phyloP scores from a whole-genome alignment of 2,113 vertebrate genomes.

The Speoplatyrhinus poulsoni region DNA sequence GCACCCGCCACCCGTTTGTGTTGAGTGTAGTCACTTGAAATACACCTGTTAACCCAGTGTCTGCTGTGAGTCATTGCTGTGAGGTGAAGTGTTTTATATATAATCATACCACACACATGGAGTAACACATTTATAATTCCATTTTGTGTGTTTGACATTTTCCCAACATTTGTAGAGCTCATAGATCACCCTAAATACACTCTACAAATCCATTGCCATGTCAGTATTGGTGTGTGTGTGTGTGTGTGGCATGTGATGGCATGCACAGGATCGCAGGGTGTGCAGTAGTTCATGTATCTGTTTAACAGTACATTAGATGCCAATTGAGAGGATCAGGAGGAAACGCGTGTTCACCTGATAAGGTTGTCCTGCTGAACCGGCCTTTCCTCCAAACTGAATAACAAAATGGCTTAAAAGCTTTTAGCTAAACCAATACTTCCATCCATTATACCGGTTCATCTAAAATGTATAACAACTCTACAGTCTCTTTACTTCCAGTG shows the following conservation, averaged over 20 bases:
- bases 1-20: conserved; percentile 17
- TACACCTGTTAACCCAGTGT: conserved; percentile 43
- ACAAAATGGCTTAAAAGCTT: conserved; percentile 1
- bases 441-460: conserved; percentile 35
- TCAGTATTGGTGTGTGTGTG: background rate
- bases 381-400: conserved; percentile 3
- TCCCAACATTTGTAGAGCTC: background rate
- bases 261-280: conserved; percentile 13
- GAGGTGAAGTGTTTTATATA: background rate
- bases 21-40: conserved; percentile 28
- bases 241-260: conserved; percentile 23
- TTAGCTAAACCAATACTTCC: conserved; percentile 11
- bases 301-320: too few species aligned
- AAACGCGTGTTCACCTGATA: background rate
- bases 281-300: conserved; percentile 16
- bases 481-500: too few species aligned
- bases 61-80: conserved; percentile 14
- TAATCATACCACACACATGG: background rate
- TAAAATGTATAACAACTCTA: background rate
- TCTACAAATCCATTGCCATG: conserved; percentile 13
- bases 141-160: too few species aligned
- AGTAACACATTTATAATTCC: too few species aligned
- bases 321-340: background rate
- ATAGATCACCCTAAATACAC: conserved; percentile 4
- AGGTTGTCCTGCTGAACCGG: conserved; percentile 10